These are phyloP conservation scores for Hetaerina americana DNA, from an alignment of 1,140 invertebrate species.

Conservation along the genomic window DNA sequence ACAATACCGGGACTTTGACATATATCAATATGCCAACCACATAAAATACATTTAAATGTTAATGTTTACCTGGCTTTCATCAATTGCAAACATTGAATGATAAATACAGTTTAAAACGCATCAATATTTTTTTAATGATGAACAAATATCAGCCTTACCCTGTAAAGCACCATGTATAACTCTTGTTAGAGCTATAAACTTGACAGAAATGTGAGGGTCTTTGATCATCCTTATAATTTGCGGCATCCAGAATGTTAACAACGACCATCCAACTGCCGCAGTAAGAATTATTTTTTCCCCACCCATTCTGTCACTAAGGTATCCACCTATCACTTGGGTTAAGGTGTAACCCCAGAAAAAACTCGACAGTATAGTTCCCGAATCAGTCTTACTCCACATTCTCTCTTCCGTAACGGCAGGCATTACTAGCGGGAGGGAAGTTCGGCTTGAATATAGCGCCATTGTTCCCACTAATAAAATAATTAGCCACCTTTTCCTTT, in stretches of 20 bases:
- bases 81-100: no score
- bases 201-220: conserved; percentile 38
- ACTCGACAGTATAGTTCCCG: conserved; percentile 53
- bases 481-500: conserved; percentile 43
- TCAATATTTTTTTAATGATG: no score
- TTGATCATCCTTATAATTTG: conserved; percentile 44
- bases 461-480: conserved; percentile 49
- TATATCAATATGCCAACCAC: conserved; percentile 2
- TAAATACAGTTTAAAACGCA: no score
- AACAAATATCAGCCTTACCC: conserved; percentile 32
- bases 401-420: conserved; percentile 49
- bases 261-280: conserved; percentile 50
- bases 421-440: conserved; percentile 50
- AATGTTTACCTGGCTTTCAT: no score
- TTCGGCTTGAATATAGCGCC: conserved; percentile 51
- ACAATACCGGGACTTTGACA: conserved; percentile 3
- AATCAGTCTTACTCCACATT: conserved; percentile 56
- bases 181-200: conserved; percentile 43
- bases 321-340: conserved; percentile 53
- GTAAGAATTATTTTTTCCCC: conserved; percentile 51
- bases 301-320: conserved; percentile 51
- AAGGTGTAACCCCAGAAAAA: conserved; percentile 69
- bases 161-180: conserved; percentile 54
- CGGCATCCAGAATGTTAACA: conserved; percentile 53
- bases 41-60: background rate